phyloP scores from a whole-genome alignment of 2,797 vertebrate species.

The Rhabdophis nuchalis region DNA sequence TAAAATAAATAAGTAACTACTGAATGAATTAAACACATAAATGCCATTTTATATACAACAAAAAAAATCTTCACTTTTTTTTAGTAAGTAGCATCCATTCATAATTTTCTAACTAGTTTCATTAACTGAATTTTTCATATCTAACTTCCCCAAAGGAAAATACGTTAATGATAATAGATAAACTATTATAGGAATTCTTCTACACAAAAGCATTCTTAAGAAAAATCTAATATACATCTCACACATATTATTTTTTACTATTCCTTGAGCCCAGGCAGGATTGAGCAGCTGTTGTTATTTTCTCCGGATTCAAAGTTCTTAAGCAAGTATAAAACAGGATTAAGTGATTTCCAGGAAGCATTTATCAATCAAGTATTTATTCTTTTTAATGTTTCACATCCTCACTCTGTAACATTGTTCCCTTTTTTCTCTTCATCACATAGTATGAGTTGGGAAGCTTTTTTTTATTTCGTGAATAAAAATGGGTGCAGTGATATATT shows the following conservation, averaged over 20 bases:
- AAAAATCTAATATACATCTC: neutral
- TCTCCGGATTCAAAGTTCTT: constrained; percentile 30
- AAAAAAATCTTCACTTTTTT: neutral
- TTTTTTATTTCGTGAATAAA: constrained; percentile 44
- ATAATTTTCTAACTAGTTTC: constrained; percentile 31
- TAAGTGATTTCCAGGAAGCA: constrained; percentile 53
- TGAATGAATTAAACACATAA: neutral
- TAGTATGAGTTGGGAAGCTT: constrained; percentile 37
- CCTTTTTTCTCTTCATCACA: constrained; percentile 53
- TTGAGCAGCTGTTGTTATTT: constrained; percentile 43
- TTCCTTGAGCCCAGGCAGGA: constrained; percentile 21
- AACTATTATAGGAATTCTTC: neutral
- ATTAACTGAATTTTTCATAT: constrained; percentile 24
- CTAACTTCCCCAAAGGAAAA: constrained; percentile 26
- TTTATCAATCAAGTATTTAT: constrained; percentile 40
- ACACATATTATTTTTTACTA: constrained; percentile 15
- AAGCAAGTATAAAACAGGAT: constrained; percentile 50
- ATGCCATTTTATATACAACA: neutral
- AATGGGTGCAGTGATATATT: constrained; percentile 13
- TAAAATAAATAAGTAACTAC: too few relatives aligned
- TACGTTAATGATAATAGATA: constrained; percentile 19
- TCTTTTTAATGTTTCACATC: constrained; percentile 28
- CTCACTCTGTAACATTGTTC: constrained; percentile 55
- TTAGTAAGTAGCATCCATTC: constrained; percentile 46
- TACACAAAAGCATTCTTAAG: neutral